These are phyloP conservation scores for Pseudopodoces humilis DNA, from an alignment of 2,113 vertebrate species.

Conservation along the genomic window DNA sequence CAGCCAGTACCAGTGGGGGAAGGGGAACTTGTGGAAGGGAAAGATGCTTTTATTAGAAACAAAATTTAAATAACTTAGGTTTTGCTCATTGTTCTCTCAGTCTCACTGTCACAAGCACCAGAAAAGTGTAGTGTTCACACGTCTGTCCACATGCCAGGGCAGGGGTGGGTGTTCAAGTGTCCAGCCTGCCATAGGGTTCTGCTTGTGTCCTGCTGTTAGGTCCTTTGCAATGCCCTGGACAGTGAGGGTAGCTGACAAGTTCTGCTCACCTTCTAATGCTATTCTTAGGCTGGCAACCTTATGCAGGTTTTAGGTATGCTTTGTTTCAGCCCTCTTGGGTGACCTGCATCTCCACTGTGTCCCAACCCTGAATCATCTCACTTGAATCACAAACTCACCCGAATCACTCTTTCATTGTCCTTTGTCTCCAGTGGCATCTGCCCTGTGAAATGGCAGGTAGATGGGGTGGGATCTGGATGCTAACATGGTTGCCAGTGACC, in stretches of 20 bases:
- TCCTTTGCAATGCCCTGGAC: background rate
- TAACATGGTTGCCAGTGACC: background rate
- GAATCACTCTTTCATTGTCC: too few species aligned
- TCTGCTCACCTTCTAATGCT: background rate
- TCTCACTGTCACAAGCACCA: background rate
- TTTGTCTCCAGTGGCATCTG: background rate
- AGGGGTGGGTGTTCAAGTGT: background rate
- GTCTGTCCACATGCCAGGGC: background rate
- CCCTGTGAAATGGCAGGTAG: background rate
- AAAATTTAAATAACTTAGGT: background rate
- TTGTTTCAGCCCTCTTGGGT: background rate
- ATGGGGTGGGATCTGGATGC: background rate
- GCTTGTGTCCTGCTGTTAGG: background rate
- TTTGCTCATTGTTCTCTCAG: background rate
- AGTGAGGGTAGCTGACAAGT: background rate
- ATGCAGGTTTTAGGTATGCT: background rate
- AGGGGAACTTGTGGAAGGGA: background rate
- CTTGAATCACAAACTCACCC: too few species aligned
- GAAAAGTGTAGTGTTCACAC: background rate
- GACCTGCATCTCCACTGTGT: background rate
- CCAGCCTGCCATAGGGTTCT: background rate
- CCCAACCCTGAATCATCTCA: background rate
- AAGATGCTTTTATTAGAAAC: background rate
- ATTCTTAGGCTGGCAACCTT: background rate
- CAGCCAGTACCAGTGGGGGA: background rate